These are phyloP conservation scores for Cepaea nemoralis DNA, from an alignment of 1,140 invertebrate genomes.

Conservation along the genomic window DNA sequence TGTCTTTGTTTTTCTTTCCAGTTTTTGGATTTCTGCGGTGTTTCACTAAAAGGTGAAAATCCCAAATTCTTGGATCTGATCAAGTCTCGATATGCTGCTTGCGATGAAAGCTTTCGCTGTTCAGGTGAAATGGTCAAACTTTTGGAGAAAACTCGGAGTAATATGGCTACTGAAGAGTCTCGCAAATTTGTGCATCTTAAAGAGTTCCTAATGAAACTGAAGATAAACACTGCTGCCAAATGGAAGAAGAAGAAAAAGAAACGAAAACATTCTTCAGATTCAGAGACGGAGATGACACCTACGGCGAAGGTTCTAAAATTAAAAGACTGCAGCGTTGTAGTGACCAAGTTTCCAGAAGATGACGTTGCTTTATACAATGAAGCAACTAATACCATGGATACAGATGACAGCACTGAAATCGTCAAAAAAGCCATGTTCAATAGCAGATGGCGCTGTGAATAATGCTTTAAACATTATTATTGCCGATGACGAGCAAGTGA, in stretches of 20 bases:
- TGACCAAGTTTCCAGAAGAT: background rate
- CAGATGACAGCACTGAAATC: background rate
- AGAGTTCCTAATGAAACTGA: conserved; percentile 57
- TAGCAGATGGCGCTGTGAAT: background rate
- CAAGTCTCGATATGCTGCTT: conserved; percentile 53
- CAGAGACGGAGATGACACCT: background rate
- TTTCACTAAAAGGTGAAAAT: conserved; percentile 46
- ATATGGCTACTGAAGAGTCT: conserved; percentile 53
- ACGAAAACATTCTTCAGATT: background rate
- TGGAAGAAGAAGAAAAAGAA: background rate
- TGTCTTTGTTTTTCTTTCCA: conserved; percentile 43
- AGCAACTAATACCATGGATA: background rate
- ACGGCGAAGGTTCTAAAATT: background rate
- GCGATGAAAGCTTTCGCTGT: conserved; percentile 45
- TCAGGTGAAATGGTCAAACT: conserved; percentile 51
- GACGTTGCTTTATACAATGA: too few relatives aligned
- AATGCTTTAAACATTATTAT: background rate
- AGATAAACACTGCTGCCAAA: conserved; percentile 17
- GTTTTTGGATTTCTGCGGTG: conserved; percentile 56
- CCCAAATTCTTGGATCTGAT: conserved; percentile 52
- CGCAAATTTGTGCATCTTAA: conserved; percentile 58
- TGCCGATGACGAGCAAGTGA: background rate
- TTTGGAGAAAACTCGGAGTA: conserved; percentile 41
- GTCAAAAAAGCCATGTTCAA: background rate
- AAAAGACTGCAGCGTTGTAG: background rate